Evolutionary conservation across 2,113 vertebrate genomes (phyloP).

Genomic region (Larimichthys polyactis): DNA sequence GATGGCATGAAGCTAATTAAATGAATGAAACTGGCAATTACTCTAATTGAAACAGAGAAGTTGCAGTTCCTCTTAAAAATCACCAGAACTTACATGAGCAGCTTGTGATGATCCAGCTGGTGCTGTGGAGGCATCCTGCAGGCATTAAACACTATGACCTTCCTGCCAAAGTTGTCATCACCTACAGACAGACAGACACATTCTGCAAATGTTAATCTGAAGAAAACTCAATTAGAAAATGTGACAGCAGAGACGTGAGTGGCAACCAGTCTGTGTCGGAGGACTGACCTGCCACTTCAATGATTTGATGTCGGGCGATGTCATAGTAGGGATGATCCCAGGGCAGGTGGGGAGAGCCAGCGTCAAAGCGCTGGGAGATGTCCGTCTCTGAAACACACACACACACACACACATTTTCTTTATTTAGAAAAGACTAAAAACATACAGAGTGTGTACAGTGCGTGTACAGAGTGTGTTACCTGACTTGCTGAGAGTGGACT

Average conservation of each 20-base stretch:
- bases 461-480: constrained; percentile 80
- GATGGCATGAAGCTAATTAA: too few species aligned
- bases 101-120: constrained; percentile 93
- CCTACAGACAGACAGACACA: constrained; percentile 77
- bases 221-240: neutral
- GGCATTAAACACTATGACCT: constrained; percentile 96
- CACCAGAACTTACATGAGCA: constrained; percentile 88
- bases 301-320: constrained; percentile 97
- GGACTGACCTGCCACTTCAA: constrained; percentile 94
- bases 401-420: too few species aligned
- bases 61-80: neutral
- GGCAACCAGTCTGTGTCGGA: neutral
- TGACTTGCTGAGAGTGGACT: constrained; percentile 86
- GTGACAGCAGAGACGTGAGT: neutral
- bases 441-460: neutral
- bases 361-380: constrained; percentile 86
- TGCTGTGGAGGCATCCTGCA: constrained; percentile 97
- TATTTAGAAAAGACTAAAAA: too few species aligned
- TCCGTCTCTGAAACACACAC: constrained; percentile 83
- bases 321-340: constrained; percentile 97
- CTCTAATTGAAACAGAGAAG: neutral
- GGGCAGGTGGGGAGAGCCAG: constrained; percentile 87
- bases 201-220: neutral
- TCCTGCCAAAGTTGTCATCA: constrained; percentile 97
- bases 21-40: too few species aligned